A percentile compares a stretch with the other conserved stretches of the same genome.
These are phyloP conservation scores for Leucozona laternaria DNA, from an alignment of 2,888 invertebrate species.

Conservation along the genomic window DNA sequence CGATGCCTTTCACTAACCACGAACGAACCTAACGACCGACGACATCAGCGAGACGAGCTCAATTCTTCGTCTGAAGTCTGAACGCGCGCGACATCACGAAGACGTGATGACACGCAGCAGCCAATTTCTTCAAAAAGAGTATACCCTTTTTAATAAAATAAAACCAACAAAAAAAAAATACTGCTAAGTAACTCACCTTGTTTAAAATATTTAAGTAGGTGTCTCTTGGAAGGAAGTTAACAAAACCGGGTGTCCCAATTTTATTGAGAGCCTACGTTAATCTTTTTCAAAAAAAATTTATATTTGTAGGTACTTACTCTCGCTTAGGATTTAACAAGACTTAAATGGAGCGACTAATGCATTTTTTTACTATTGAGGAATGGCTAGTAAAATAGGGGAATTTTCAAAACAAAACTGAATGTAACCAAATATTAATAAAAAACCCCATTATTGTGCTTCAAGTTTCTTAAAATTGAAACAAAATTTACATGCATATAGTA, in stretches of 20 bases:
- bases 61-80: slow-evolving; percentile 17
- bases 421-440: too few relatives aligned
- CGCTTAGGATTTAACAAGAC: too few relatives aligned
- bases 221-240: slow-evolving; percentile 24
- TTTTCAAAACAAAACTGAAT: too few relatives aligned
- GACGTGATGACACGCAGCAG: slow-evolving; percentile 57
- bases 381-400: too few relatives aligned
- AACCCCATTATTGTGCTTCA: too few relatives aligned
- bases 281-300: too few relatives aligned
- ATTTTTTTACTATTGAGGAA: too few relatives aligned
- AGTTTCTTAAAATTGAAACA: too few relatives aligned
- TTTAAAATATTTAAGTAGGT: slow-evolving; percentile 43
- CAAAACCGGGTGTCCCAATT: background rate
- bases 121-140: slow-evolving; percentile 20
- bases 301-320: too few relatives aligned
- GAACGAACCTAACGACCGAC: background rate
- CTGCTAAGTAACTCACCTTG: slow-evolving; percentile 18
- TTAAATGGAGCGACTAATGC: too few relatives aligned
- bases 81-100: background rate
- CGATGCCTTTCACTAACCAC: slow-evolving; percentile 47
- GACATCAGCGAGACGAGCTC: slow-evolving; percentile 4
- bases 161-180: background rate
- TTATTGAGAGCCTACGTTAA: background rate
- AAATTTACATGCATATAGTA: too few relatives aligned
- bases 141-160: background rate